Percentiles rank a stretch among this genome's conserved stretches.
phyloP scores from a whole-genome alignment of 1,140 invertebrate species.

The Meteorus sp. region DNA sequence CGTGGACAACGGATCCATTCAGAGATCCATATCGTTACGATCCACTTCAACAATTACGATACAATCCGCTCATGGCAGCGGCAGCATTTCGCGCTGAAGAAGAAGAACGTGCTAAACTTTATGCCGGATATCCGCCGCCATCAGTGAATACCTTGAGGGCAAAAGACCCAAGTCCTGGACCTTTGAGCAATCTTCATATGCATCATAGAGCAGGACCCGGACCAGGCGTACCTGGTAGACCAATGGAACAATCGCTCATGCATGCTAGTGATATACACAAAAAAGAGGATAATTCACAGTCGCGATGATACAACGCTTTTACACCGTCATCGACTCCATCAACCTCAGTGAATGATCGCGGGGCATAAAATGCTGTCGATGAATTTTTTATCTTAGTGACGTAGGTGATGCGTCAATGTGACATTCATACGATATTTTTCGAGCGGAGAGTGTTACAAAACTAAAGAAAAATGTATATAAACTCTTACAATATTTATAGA shows the following conservation, averaged over 20 bases:
- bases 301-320: slow-evolving; percentile 55
- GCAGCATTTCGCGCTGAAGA: slow-evolving; percentile 68
- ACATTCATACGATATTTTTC: slow-evolving; percentile 27
- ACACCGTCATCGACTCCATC: slow-evolving; percentile 35
- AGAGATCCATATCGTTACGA: slow-evolving; percentile 71
- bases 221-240: slow-evolving; percentile 42
- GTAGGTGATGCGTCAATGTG: neutral
- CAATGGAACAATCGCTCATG: slow-evolving; percentile 45
- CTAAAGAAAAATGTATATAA: slow-evolving; percentile 49
- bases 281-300: slow-evolving; percentile 57
- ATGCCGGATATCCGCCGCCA: slow-evolving; percentile 67
- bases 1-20: slow-evolving; percentile 64
- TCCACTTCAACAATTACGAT: slow-evolving; percentile 67
- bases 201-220: slow-evolving; percentile 56
- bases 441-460: slow-evolving; percentile 35
- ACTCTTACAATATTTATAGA: slow-evolving; percentile 53
- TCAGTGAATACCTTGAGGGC: slow-evolving; percentile 58
- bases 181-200: slow-evolving; percentile 57
- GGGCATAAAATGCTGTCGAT: slow-evolving; percentile 6
- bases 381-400: neutral
- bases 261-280: slow-evolving; percentile 57
- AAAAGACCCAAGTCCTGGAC: slow-evolving; percentile 67
- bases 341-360: slow-evolving; percentile 13
- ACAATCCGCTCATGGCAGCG: slow-evolving; percentile 74
- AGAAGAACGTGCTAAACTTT: slow-evolving; percentile 74